These are phyloP conservation scores for Nothoprocta perdicaria DNA, from an alignment of 2,113 vertebrate species.

Conservation along the genomic window DNA sequence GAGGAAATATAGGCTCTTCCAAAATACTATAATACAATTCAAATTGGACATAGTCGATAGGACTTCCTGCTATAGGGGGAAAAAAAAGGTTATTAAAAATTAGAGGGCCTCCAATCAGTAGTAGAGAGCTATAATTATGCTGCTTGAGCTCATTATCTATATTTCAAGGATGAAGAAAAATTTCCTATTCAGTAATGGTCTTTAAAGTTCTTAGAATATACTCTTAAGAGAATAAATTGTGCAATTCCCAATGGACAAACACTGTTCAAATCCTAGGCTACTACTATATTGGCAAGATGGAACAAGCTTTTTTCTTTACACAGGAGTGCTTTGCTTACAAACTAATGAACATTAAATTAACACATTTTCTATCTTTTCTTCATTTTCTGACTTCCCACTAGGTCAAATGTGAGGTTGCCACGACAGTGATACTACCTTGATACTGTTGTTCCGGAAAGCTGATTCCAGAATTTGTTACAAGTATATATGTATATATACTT, in stretches of 20 bases:
- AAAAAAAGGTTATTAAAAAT: neutral
- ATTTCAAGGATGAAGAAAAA: neutral
- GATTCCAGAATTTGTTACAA: neutral
- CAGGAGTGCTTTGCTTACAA: neutral
- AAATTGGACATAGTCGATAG: neutral
- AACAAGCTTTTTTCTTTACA: neutral
- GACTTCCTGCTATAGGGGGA: neutral
- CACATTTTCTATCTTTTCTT: neutral
- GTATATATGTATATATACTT: neutral
- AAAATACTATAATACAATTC: neutral
- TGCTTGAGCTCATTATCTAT: neutral
- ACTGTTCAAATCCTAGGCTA: neutral
- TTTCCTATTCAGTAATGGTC: neutral
- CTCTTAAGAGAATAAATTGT: neutral
- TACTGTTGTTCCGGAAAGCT: neutral
- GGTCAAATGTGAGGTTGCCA: neutral
- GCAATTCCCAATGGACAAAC: neutral
- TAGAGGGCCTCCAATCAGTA: neutral
- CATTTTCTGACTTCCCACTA: neutral
- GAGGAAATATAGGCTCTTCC: neutral
- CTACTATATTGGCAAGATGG: neutral
- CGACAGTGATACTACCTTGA: neutral
- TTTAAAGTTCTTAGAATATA: neutral
- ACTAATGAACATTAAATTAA: neutral
- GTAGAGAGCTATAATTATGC: neutral